A percentile compares a stretch with the other conserved stretches of the same genome.
Evolutionary conservation across 2,888 invertebrate genomes (phyloP).

Genomic region (Coecobrya sp.): DNA sequence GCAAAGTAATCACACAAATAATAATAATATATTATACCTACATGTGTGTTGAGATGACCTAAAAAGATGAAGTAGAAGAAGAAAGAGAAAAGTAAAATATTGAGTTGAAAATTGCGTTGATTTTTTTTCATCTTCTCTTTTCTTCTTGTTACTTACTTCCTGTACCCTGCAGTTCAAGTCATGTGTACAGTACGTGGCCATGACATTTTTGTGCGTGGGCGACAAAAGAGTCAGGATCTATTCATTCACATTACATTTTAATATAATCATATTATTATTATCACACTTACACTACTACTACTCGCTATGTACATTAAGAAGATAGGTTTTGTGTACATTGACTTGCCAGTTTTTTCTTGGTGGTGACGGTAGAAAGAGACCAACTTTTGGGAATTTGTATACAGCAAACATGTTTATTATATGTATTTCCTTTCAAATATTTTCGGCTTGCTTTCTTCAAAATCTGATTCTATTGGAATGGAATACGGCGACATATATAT

Average conservation of each 20-base stretch:
- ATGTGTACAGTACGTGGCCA: background rate
- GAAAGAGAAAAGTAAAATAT: background rate
- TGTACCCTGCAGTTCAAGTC: background rate
- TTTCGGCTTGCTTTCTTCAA: background rate
- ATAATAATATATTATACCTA: too few species aligned
- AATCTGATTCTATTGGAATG: background rate
- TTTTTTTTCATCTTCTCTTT: background rate
- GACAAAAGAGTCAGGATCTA: background rate
- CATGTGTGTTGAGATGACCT: conserved; percentile 14
- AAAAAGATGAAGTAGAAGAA: background rate
- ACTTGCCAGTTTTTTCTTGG: too few species aligned
- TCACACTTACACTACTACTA: too few species aligned
- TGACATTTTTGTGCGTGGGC: background rate
- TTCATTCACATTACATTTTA: background rate
- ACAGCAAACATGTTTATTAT: background rate
- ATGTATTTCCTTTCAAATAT: background rate
- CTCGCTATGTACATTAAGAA: background rate
- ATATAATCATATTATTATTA: background rate
- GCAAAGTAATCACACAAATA: conserved; percentile 1
- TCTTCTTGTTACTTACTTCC: background rate
- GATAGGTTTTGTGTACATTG: too few species aligned
- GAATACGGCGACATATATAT: background rate
- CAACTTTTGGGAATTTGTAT: too few species aligned
- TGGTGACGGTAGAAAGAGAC: too few species aligned
- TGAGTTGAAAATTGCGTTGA: background rate